Conservation (phyloP, 2,113 vertebrate genomes). For the Corvus cornix region DNA sequence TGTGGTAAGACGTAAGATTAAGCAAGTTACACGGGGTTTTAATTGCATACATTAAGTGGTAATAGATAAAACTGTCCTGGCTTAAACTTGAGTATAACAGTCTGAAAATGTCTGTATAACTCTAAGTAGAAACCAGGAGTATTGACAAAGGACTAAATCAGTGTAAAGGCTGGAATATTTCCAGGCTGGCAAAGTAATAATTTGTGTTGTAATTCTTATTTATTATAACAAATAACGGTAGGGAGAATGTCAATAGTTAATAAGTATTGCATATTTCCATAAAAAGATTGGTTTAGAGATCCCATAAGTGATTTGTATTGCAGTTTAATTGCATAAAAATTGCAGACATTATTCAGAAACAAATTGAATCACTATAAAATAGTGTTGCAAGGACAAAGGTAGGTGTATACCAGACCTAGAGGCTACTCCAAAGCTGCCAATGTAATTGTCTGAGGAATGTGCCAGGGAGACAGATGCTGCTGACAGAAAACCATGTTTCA, state of each 20-base stretch:
- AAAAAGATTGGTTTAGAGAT: slow-evolving; percentile 29
- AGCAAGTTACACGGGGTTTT: neutral
- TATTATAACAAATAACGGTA: slow-evolving; percentile 12
- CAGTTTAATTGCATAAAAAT: slow-evolving; percentile 48
- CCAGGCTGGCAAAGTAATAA: neutral
- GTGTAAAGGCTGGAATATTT: neutral
- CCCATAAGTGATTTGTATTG: slow-evolving; percentile 41
- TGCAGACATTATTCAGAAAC: slow-evolving; percentile 49
- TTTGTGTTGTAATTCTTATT: neutral
- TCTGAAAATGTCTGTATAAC: neutral
- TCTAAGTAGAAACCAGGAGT: neutral
- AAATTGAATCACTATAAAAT: slow-evolving; percentile 51
- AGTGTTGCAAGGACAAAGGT: neutral
- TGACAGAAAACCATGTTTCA: neutral
- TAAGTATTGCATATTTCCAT: neutral
- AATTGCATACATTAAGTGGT: neutral
- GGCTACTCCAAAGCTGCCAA: slow-evolving; percentile 2
- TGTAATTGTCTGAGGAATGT: slow-evolving; percentile 10
- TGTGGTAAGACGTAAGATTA: neutral
- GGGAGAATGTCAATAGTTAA: slow-evolving; percentile 8
- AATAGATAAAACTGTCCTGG: neutral
- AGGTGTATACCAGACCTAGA: neutral
- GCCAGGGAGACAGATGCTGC: slow-evolving; percentile 18
- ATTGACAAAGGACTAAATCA: neutral
- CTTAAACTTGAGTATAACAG: neutral